Evolutionary conservation across 2,888 invertebrate genomes (phyloP).

Genomic region (Punctoribates punctum): DNA sequence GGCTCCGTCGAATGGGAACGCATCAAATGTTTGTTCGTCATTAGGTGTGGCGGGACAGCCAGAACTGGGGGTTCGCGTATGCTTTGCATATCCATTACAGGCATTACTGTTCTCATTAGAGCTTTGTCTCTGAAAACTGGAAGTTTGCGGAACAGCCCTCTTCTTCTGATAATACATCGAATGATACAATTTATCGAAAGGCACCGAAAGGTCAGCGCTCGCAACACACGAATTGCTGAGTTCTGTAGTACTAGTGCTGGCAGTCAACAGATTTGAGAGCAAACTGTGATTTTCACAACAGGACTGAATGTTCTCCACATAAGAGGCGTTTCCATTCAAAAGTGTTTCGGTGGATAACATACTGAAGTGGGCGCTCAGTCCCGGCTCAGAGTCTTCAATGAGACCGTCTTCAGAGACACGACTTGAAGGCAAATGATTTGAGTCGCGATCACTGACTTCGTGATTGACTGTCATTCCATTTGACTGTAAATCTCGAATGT

Average conservation of each 20-base stretch:
- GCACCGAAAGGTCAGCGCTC: not conserved
- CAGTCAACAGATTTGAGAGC: not conserved
- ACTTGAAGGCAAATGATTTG: not conserved
- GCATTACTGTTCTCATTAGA: conserved; percentile 1
- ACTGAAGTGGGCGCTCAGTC: not conserved
- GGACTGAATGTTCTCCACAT: not conserved
- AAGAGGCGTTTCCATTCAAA: not conserved
- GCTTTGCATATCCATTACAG: conserved; percentile 46
- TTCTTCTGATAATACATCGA: not conserved
- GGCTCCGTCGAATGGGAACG: conserved; percentile 39
- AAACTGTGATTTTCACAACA: not conserved
- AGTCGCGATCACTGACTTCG: conserved; percentile 3
- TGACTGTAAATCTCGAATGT: conserved; percentile 1
- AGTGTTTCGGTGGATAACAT: conserved; percentile 19
- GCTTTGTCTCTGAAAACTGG: not conserved
- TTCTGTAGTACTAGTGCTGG: conserved; percentile 17
- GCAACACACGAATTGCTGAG: not conserved
- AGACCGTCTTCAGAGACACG: not conserved
- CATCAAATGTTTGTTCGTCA: conserved; percentile 51
- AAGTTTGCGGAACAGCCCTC: not conserved
- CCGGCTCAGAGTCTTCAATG: not conserved
- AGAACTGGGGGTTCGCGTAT: conserved; percentile 62
- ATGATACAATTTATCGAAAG: not conserved
- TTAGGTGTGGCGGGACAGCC: conserved; percentile 61
- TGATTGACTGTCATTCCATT: not conserved